Evolutionary conservation across 2,113 vertebrate genomes (phyloP), one percentile per base, ranked within the genome.

Genomic region (Elanus axillaris): DNA sequence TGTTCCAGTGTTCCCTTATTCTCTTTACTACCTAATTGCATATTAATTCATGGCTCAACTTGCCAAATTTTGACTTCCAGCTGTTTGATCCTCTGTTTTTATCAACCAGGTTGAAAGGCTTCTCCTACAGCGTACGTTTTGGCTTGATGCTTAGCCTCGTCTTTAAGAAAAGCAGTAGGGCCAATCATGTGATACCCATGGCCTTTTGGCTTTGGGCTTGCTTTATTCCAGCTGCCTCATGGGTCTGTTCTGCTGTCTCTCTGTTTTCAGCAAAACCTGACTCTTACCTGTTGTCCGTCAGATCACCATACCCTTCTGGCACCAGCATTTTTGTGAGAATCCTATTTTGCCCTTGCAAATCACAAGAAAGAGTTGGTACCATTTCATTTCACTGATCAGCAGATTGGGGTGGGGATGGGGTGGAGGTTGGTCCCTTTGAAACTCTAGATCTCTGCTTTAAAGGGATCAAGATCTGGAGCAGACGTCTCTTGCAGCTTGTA

Each of bases 41-140:
- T 66, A 32, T 45, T n/a, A 48, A 79, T 59, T 79, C 40, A 22
- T n/a, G 16, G 43, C 55, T 83, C 34, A 64, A 3, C 31, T 55
- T 75, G 40, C 31, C 50, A n/a, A 32, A 84, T 74, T 90, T n/a
- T 32, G 17, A n/a, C 31, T 78, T 86, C 36, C 11, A 73, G 59
- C 22, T 95, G 59, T 67, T 77, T 0, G 0, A 15, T 34, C 23
- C n/a, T 58, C 48, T 75, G 23, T 21, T 90, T 40, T 63, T 58
- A 25, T 48, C n/a, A 55, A 6, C 9, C 32, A 53, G 20, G 11
- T 45, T 75, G 50, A 48, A 58, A 91, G 40, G 43, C 23, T 66
- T 79, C 21, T 72, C 7, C 53, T 31, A 3, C 32, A 40, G 11
- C 1, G 0, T 34, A 16, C 0, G 0, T 42, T 80, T 85, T 45